These are phyloP conservation scores for Choloepus didactylus DNA, from an alignment of 2,797 vertebrate genomes.

Conservation along the genomic window DNA sequence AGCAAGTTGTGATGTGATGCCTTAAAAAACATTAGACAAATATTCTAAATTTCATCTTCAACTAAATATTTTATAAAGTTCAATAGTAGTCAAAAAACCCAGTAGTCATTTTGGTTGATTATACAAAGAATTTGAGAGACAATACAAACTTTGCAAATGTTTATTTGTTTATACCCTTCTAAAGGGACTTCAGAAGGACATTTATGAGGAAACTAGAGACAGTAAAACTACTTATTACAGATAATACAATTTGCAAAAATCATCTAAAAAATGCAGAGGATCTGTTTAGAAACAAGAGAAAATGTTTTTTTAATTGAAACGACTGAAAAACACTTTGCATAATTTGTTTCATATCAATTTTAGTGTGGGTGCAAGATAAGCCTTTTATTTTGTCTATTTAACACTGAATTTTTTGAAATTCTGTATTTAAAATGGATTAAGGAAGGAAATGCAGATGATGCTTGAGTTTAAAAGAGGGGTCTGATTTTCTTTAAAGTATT, in stretches of 20 bases:
- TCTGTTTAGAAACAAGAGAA: background rate
- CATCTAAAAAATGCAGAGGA: background rate
- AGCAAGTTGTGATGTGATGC: background rate
- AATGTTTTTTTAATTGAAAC: background rate
- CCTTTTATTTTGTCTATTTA: background rate
- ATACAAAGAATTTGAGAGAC: background rate
- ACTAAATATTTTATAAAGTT: background rate
- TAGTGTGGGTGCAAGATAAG: background rate
- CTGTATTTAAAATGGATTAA: background rate
- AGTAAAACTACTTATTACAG: background rate
- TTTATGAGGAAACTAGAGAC: background rate
- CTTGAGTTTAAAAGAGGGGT: background rate
- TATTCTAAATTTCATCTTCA: background rate
- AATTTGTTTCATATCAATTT: background rate
- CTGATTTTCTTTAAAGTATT: background rate
- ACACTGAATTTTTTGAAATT: background rate
- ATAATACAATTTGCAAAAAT: background rate
- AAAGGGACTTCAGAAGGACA: background rate
- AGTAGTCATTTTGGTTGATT: background rate
- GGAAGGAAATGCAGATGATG: background rate
- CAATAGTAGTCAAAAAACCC: no score
- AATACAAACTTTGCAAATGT: no score
- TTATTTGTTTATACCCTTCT: no score
- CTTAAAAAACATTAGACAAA: background rate
- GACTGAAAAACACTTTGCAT: background rate